Evolutionary conservation across 2,888 invertebrate species (phyloP).

Genomic region (Pseudococcus viburni): DNA sequence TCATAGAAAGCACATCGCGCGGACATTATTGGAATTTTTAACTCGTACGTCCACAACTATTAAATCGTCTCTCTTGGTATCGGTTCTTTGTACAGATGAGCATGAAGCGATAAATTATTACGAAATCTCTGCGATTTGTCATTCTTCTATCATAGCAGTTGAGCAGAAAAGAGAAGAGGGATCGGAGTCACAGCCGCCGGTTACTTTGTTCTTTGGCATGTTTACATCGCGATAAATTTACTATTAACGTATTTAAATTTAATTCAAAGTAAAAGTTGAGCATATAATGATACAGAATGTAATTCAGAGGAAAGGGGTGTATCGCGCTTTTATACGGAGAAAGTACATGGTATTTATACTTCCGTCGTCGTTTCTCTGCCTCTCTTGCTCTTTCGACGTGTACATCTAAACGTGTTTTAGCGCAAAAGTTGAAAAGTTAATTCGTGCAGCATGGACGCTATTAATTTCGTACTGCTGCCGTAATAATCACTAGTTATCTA

Average conservation of each 20-base stretch:
- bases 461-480: neutral
- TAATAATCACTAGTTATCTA: neutral
- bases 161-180: neutral
- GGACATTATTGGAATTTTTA: neutral
- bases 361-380: neutral
- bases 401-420: neutral
- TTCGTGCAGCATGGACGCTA: neutral
- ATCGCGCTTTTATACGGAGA: neutral
- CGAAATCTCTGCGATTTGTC: neutral
- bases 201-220: constrained; percentile 25
- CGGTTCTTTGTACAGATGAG: neutral
- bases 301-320: neutral
- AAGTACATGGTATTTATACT: neutral
- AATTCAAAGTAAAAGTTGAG: constrained; percentile 40
- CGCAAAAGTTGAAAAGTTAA: constrained; percentile 33
- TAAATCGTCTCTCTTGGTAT: neutral
- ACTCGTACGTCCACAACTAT: neutral
- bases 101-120: neutral
- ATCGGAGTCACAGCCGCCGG: neutral
- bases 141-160: neutral
- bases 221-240: constrained; percentile 32
- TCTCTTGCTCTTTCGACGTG: neutral
- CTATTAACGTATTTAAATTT: constrained; percentile 10
- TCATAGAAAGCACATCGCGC: neutral
- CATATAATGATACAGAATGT: neutral